Evolutionary conservation across 2,113 vertebrate genomes (phyloP).

Genomic region (Nyctereutes procyonoides): DNA sequence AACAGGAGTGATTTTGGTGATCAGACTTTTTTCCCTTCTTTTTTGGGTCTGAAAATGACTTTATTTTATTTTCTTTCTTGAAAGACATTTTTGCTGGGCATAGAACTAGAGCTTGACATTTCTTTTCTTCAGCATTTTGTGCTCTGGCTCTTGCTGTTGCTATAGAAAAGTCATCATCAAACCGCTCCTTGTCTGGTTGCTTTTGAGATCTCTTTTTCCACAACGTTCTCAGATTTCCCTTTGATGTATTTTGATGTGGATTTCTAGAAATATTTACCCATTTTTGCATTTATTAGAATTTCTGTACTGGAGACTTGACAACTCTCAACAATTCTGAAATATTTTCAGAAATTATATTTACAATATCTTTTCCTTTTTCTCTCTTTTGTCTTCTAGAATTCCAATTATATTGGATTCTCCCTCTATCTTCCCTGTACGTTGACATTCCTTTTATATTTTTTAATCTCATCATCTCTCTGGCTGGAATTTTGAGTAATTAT

Average conservation of each 20-base stretch:
- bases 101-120: background rate
- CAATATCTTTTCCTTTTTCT: background rate
- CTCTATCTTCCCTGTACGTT: background rate
- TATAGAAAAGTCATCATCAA: background rate
- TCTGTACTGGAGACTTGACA: background rate
- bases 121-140: background rate
- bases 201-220: background rate
- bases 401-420: background rate
- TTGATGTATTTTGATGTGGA: background rate
- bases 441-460: background rate
- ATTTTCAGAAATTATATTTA: background rate
- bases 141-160: background rate
- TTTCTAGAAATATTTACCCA: background rate
- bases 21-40: background rate
- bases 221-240: background rate
- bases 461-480: background rate
- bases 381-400: background rate
- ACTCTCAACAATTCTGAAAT: background rate
- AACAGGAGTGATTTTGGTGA: background rate
- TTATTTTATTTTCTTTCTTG: conserved; percentile 33
- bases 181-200: background rate
- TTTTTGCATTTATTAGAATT: background rate
- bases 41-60: background rate
- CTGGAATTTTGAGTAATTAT: background rate
- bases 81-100: background rate